Evolutionary conservation across 1,140 invertebrate species (phyloP).

Genomic region (Fopius arisanus): DNA sequence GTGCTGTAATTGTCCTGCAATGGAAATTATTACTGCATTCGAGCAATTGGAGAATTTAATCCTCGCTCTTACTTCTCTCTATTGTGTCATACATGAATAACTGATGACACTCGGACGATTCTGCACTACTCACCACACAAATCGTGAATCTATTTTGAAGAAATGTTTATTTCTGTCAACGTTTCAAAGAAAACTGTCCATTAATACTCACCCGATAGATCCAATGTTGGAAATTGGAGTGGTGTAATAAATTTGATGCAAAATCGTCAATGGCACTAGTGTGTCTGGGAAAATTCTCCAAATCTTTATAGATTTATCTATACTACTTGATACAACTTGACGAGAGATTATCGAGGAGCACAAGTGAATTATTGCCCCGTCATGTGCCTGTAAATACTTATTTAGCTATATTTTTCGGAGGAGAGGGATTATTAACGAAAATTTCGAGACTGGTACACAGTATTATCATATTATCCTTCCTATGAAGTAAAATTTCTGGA

Average conservation of each 20-base stretch:
- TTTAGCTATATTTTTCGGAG: too few relatives aligned
- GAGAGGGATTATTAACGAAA: not conserved
- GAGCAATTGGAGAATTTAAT: not conserved
- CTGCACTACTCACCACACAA: slow-evolving; percentile 36
- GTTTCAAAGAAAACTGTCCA: not conserved
- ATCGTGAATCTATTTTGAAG: slow-evolving; percentile 31
- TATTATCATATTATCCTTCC: too few relatives aligned
- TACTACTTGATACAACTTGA: slow-evolving; percentile 35
- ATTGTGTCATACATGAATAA: slow-evolving; percentile 40
- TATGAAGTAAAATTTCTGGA: too few relatives aligned
- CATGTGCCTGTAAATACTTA: slow-evolving; percentile 23
- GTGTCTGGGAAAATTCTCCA: slow-evolving; percentile 40
- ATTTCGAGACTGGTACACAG: too few relatives aligned
- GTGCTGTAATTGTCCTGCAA: slow-evolving; percentile 38
- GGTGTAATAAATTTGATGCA: slow-evolving; percentile 34
- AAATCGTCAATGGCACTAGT: slow-evolving; percentile 21
- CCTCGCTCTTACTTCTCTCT: slow-evolving; percentile 32
- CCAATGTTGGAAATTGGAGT: slow-evolving; percentile 31
- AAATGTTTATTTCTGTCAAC: slow-evolving; percentile 12
- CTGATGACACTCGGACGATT: slow-evolving; percentile 28
- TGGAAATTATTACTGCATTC: not conserved
- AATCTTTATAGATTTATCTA: slow-evolving; percentile 39
- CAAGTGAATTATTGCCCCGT: slow-evolving; percentile 23
- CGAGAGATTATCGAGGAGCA: not conserved
- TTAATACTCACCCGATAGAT: slow-evolving; percentile 34